phyloP scores from a whole-genome alignment of 2,113 vertebrate genomes.

The Cebidichthys violaceus region DNA sequence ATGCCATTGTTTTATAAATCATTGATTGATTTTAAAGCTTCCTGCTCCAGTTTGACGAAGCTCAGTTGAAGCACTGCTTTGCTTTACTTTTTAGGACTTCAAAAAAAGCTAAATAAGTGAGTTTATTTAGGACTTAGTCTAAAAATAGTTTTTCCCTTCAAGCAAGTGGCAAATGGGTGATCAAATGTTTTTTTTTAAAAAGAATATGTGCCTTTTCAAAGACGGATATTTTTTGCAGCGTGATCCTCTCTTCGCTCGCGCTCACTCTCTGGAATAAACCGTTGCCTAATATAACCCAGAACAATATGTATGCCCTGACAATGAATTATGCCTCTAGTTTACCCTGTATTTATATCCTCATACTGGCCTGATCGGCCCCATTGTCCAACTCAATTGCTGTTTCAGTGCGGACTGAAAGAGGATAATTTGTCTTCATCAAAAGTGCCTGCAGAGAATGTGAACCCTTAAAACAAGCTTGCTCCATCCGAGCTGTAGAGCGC shows the following conservation, averaged over 20 bases:
- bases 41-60: not conserved
- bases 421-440: constrained; percentile 64
- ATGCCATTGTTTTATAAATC: constrained; percentile 10
- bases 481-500: constrained; percentile 1
- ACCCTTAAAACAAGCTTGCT: constrained; percentile 50
- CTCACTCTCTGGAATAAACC: constrained; percentile 50
- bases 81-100: constrained; percentile 17
- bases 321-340: constrained; percentile 60
- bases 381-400: constrained; percentile 63
- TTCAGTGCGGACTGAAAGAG: constrained; percentile 40
- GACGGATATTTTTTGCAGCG: constrained; percentile 33
- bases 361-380: constrained; percentile 45
- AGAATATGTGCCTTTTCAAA: constrained; percentile 4
- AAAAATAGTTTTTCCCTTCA: constrained; percentile 19
- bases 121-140: constrained; percentile 2
- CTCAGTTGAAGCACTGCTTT: constrained; percentile 16
- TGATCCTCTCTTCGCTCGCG: constrained; percentile 37
- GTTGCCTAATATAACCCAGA: constrained; percentile 52
- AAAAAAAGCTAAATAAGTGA: not conserved
- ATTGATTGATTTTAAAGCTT: constrained; percentile 13
- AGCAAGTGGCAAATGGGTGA: not conserved
- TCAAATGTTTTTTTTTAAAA: not conserved
- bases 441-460: constrained; percentile 53
- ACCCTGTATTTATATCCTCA: constrained; percentile 51
- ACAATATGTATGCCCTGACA: constrained; percentile 57